Evolutionary conservation across 2,888 invertebrate species (phyloP).

Genomic region (Archaeoteleia sp.): DNA sequence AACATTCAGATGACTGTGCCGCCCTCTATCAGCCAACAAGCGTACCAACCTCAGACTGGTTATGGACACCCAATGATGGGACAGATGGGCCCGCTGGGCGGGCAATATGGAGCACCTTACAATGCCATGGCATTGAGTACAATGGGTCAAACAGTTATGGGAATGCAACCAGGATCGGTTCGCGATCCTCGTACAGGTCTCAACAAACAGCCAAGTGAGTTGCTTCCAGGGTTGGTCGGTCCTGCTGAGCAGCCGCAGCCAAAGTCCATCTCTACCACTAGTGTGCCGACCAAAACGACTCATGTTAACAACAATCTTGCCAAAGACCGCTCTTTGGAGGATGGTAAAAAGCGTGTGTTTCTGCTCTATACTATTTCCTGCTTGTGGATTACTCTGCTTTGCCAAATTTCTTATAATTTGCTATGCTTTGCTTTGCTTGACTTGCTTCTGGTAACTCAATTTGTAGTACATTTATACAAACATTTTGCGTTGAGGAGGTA

Average conservation of each 20-base stretch:
- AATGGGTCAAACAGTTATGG: conserved; percentile 77
- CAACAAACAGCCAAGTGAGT: conserved; percentile 82
- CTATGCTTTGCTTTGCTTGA: conserved; percentile 9
- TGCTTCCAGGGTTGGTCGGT: conserved; percentile 76
- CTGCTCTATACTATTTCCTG: conserved; percentile 27
- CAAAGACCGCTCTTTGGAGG: conserved; percentile 74
- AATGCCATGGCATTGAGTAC: conserved; percentile 76
- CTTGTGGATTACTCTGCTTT: conserved; percentile 26
- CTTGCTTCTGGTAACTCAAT: conserved; percentile 3
- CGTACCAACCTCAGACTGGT: conserved; percentile 81
- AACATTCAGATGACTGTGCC: conserved; percentile 83
- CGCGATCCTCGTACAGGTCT: conserved; percentile 60
- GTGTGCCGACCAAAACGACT: conserved; percentile 54
- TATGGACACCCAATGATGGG: conserved; percentile 85
- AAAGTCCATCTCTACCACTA: conserved; percentile 70
- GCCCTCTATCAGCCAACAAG: conserved; percentile 80
- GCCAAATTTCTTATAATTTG: too few relatives aligned
- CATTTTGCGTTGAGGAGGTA: too few relatives aligned
- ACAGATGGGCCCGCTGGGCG: conserved; percentile 76
- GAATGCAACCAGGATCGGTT: conserved; percentile 71
- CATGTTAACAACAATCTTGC: conserved; percentile 43
- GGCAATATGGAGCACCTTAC: conserved; percentile 76
- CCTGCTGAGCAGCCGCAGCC: conserved; percentile 42
- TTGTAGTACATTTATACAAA: too few relatives aligned
- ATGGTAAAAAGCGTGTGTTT: conserved; percentile 69